phyloP scores from a whole-genome alignment of 2,888 invertebrate species.

The Trissolcus japonicus region DNA sequence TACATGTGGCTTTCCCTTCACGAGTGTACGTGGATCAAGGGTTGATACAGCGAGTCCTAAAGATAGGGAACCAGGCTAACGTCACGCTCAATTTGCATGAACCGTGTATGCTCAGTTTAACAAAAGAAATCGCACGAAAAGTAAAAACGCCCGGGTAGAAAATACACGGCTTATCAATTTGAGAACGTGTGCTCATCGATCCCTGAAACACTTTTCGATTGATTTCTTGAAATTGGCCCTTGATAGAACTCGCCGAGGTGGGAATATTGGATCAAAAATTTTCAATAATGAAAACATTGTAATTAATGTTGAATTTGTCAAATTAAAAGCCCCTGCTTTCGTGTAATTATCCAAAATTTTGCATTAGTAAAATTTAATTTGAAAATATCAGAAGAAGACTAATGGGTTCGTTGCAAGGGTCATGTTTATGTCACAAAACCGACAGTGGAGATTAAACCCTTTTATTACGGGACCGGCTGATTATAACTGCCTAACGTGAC shows the following conservation, averaged over 20 bases:
- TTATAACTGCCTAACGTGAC: slow-evolving; percentile 71
- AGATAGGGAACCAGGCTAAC: slow-evolving; percentile 62
- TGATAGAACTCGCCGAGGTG: no score
- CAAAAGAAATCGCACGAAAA: slow-evolving; percentile 40
- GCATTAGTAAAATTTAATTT: no score
- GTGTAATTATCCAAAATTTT: no score
- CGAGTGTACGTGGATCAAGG: slow-evolving; percentile 59
- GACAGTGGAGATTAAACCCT: slow-evolving; percentile 66
- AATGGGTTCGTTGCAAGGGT: slow-evolving; percentile 53
- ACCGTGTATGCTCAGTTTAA: slow-evolving; percentile 55
- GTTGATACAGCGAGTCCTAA: slow-evolving; percentile 63
- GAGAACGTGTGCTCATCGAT: not conserved
- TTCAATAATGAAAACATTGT: no score
- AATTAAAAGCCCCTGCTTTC: no score
- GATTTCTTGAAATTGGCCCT: not conserved
- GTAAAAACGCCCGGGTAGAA: slow-evolving; percentile 23
- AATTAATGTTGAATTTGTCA: no score
- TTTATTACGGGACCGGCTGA: slow-evolving; percentile 71
- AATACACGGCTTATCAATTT: slow-evolving; percentile 38
- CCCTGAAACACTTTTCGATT: not conserved
- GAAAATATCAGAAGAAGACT: no score
- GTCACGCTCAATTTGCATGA: slow-evolving; percentile 70
- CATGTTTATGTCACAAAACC: slow-evolving; percentile 62
- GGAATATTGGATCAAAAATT: no score
- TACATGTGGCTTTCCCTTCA: slow-evolving; percentile 49